A percentile compares a stretch with the other conserved stretches of the same genome.
phyloP scores from a whole-genome alignment of 2,113 vertebrate genomes.

The Sphaerodactylus townsendi region DNA sequence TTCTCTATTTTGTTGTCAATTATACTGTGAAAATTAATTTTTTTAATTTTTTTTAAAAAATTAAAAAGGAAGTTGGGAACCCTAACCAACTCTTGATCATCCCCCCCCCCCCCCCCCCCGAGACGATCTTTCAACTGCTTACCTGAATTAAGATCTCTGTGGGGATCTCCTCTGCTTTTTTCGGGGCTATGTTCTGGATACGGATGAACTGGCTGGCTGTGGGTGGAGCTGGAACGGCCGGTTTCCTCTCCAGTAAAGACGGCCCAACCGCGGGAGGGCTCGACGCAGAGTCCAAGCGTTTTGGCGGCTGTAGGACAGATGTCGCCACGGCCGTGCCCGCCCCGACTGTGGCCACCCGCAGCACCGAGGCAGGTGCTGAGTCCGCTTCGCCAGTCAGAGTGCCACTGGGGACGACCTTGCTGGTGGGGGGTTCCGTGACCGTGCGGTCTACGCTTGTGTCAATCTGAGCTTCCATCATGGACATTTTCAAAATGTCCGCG shows the following conservation, averaged over 20 bases:
- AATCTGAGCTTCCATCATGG: constrained; percentile 97
- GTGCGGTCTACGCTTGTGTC: constrained; percentile 85
- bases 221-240: constrained; percentile 67
- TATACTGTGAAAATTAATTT: too few relatives aligned
- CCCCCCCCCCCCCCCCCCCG: too few relatives aligned
- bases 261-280: constrained; percentile 73
- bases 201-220: constrained; percentile 81
- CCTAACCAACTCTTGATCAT: too few relatives aligned
- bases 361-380: constrained; percentile 74
- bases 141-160: constrained; percentile 91
- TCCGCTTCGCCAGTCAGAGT: constrained; percentile 72
- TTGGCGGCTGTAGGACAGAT: constrained; percentile 80
- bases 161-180: constrained; percentile 80
- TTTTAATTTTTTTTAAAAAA: too few relatives aligned
- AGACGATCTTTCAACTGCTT: constrained; percentile 44
- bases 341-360: constrained; percentile 62
- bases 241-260: constrained; percentile 71
- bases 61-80: too few relatives aligned
- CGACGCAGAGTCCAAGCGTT: constrained; percentile 74
- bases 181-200: constrained; percentile 84
- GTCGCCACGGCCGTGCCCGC: constrained; percentile 68
- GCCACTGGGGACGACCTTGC: constrained; percentile 79
- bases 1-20: too few relatives aligned
- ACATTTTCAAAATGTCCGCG: constrained; percentile 96
- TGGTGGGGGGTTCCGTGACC: constrained; percentile 86